Base-by-base conservation (phyloP, 2,113 vertebrate species). In the Diadophis punctatus region DNA sequence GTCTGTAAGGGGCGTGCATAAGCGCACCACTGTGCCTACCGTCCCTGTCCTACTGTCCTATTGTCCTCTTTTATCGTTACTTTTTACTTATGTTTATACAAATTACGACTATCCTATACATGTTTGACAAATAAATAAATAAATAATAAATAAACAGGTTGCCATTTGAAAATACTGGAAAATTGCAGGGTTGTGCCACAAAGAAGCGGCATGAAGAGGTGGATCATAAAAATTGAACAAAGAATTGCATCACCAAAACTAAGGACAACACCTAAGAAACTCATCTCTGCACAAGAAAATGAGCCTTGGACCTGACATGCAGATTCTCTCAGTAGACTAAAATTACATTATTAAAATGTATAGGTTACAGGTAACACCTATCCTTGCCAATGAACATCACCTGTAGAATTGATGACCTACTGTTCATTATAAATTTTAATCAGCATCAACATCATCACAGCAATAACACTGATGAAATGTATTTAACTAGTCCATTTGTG, bases 151-250 rank as follows among this genome's bases (percentile, higher is more conserved):
- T n/a, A n/a, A 49, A 48, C 11, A 39, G 46, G 6, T 34, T 89
- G 27, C 53, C 88, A 52, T 60, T 90, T 90, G n/a, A 93, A 11
- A 84, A 84, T n/a, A 25, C 60, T 55, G 49, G 52, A 27, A 90
- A 93, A 93, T 63, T 90, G 80, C n/a, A 93, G 80, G 92, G 74
- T 63, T 86, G 92, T 80, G 46, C 23, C 22, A 46, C 49, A 90
- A 30, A 20, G 53, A 63, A 63, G 88, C 51, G 2, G 60, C 87
- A 8, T 23, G 27, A 89, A 88, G 86, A 80, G 60, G 60, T 80
- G 86, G 91, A 53, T 92, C 3, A 27, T 23, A 86, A 92, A 46
- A 43, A 39, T 55, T 86, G 91, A 89, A 89, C 53, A 51, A 92
- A 92, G 91, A 80, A 89, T 22, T 46, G 80, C 3, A 4, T 43